phyloP scores from a whole-genome alignment of 2,113 vertebrate species.

The Jacana jacana region DNA sequence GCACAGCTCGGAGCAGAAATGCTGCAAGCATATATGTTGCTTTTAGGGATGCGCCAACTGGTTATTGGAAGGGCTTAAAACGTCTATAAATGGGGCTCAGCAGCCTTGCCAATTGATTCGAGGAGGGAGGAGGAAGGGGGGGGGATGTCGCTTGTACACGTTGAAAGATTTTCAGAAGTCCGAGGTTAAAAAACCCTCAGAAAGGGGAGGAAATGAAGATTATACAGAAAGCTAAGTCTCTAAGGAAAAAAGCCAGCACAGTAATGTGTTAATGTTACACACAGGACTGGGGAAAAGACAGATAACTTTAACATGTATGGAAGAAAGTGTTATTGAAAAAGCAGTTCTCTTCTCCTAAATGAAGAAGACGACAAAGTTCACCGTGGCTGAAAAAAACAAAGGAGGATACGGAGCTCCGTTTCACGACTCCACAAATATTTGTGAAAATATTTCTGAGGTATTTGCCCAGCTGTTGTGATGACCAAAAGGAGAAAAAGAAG shows the following conservation, averaged over 20 bases:
- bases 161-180: neutral
- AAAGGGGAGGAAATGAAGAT: neutral
- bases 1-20: neutral
- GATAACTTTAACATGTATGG: neutral
- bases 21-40: neutral
- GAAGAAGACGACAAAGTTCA: neutral
- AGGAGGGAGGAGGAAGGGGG: neutral
- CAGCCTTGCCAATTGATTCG: neutral
- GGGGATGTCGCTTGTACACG: neutral
- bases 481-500: slow-evolving; percentile 11
- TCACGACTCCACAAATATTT: slow-evolving; percentile 25
- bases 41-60: neutral
- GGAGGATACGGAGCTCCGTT: neutral
- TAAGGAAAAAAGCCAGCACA: neutral
- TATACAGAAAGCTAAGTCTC: neutral
- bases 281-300: neutral
- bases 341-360: neutral
- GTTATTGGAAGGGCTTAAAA: neutral
- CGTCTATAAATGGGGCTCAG: neutral
- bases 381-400: neutral
- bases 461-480: neutral
- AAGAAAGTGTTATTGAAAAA: neutral
- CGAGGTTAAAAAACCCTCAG: neutral
- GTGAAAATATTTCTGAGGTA: neutral
- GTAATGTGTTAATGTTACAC: neutral